These are phyloP conservation scores for Dicranocentrus wangi DNA, from an alignment of 2,888 invertebrate species.

Conservation along the genomic window DNA sequence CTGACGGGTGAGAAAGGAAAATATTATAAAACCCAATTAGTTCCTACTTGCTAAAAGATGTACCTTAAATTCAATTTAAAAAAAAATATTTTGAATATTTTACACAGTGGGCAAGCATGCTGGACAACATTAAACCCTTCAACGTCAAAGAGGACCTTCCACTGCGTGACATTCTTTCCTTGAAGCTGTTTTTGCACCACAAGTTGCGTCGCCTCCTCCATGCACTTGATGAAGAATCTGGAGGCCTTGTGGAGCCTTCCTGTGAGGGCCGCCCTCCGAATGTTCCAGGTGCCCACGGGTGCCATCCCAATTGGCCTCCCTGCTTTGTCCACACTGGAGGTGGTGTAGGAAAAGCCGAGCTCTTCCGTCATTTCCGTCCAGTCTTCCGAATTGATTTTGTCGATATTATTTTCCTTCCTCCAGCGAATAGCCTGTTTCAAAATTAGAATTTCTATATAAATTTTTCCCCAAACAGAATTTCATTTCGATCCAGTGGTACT, in stretches of 20 bases:
- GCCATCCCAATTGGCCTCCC: slow-evolving; percentile 33
- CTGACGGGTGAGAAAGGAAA: not conserved
- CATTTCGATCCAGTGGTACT: not conserved
- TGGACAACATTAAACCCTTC: slow-evolving; percentile 44
- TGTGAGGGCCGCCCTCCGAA: slow-evolving; percentile 17
- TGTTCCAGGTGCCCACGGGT: slow-evolving; percentile 41
- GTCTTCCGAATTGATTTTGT: slow-evolving; percentile 37
- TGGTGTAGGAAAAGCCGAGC: not conserved
- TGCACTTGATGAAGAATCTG: slow-evolving; percentile 34
- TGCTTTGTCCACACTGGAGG: slow-evolving; percentile 36
- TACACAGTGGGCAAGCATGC: slow-evolving; percentile 31
- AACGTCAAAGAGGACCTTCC: slow-evolving; percentile 40
- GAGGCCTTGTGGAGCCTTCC: slow-evolving; percentile 38
- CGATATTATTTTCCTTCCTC: slow-evolving; percentile 40
- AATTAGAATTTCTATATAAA: not conserved
- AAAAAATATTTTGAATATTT: not conserved
- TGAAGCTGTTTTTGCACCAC: slow-evolving; percentile 2
- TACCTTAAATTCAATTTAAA: not conserved
- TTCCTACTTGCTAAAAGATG: too few species aligned
- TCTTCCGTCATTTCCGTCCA: slow-evolving; percentile 44
- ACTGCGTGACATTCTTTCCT: slow-evolving; percentile 55
- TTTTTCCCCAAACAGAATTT: not conserved
- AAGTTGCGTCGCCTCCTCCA: slow-evolving; percentile 40
- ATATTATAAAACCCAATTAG: too few species aligned
- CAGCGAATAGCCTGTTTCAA: slow-evolving; percentile 21